Conservation (phyloP, 2,888 invertebrate genomes). For the Caenorhabditis sulstoni region DNA sequence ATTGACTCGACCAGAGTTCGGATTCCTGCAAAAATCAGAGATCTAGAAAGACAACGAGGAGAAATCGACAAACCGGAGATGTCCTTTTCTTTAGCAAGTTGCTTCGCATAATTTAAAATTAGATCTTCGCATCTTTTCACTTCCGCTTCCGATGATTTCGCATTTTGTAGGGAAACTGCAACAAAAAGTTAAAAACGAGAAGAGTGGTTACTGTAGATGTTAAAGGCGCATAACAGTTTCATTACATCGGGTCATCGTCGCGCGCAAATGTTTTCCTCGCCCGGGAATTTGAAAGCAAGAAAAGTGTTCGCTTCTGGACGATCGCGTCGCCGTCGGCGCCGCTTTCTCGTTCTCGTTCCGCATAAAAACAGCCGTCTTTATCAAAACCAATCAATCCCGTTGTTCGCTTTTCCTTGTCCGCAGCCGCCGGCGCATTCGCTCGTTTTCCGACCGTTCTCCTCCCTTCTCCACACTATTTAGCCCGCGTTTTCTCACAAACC, state of each 20-base stretch:
- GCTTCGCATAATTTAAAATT: conserved; percentile 91
- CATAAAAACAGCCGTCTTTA: conserved; percentile 38
- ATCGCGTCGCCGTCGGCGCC: conserved; percentile 5
- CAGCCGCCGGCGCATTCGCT: conserved; percentile 13
- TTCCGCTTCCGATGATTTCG: conserved; percentile 85
- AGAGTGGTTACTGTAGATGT: conserved; percentile 22
- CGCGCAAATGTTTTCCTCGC: conserved; percentile 19
- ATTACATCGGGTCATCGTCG: not conserved
- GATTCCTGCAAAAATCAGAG: conserved; percentile 81
- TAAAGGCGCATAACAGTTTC: conserved; percentile 24
- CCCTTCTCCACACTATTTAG: not conserved
- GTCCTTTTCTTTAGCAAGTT: conserved; percentile 88
- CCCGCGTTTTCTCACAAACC: conserved; percentile 14
- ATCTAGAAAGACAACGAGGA: too few species aligned
- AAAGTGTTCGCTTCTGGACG: not conserved
- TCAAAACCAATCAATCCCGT: conserved; percentile 47
- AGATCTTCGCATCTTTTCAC: conserved; percentile 93
- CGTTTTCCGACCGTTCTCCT: conserved; percentile 9
- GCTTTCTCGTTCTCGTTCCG: conserved; percentile 24
- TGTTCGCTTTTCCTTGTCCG: not conserved
- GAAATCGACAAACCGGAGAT: conserved; percentile 44
- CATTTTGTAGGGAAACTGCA: conserved; percentile 45
- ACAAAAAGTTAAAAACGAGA: not conserved
- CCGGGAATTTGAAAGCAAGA: conserved; percentile 18
- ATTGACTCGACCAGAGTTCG: conserved; percentile 91